Conservation (phyloP, 2,113 vertebrate species). For the Apteryx mantelli region DNA sequence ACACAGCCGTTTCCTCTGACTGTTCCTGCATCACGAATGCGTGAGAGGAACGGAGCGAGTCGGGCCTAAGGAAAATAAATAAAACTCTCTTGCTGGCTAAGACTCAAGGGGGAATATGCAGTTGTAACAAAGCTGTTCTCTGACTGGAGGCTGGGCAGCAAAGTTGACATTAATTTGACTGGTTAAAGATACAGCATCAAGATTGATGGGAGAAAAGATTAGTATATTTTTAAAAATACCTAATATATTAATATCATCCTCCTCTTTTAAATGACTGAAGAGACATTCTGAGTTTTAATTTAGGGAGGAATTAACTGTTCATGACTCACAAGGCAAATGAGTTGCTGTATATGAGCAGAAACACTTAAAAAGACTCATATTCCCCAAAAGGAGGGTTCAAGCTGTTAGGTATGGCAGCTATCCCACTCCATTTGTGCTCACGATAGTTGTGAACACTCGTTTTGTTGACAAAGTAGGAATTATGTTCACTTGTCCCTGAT, state of each 20-base stretch:
- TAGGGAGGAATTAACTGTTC: background rate
- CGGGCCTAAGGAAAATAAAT: background rate
- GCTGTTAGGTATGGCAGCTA: fast-evolving
- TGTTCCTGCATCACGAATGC: background rate
- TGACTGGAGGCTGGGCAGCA: background rate
- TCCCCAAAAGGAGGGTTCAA: background rate
- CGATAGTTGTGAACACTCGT: fast-evolving
- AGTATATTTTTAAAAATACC: background rate
- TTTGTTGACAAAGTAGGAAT: background rate
- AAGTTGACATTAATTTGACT: background rate
- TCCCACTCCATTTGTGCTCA: fast-evolving
- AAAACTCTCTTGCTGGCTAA: background rate
- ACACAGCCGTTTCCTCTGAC: background rate
- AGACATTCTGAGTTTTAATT: background rate
- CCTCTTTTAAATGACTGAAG: background rate
- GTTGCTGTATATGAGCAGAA: background rate
- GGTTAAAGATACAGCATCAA: background rate
- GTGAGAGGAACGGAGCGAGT: background rate
- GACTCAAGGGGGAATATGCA: fast-evolving
- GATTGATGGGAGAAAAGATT: background rate
- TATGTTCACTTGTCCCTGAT: background rate
- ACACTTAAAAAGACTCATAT: background rate
- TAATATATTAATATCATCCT: background rate
- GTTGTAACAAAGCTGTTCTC: background rate
- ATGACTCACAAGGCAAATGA: background rate